Evolutionary conservation across 2,113 vertebrate genomes (phyloP), one percentile per base, ranked within the genome.

Genomic region (Mastomys natalensis): DNA sequence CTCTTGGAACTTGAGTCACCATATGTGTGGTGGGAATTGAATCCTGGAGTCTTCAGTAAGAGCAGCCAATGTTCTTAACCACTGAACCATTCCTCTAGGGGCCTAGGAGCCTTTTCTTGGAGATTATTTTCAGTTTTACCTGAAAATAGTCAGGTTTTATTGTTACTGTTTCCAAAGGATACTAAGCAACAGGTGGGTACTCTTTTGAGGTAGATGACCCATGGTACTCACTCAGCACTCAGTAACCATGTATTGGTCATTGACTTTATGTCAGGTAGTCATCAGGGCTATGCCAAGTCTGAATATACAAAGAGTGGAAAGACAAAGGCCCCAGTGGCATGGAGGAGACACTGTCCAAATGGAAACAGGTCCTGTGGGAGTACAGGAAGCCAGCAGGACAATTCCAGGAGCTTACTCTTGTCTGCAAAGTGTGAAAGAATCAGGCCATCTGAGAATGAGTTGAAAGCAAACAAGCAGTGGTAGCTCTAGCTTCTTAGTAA

Each of bases 121-220:
- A 82, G 51, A 60, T n/a, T 24, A 53, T 84, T 95, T 95, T 95
- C n/a, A 91, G 6, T 82, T 92, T 93, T 40, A 86, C 72, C 37
- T 58, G 53, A 58, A 43, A 55, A 7, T 72, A 62, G 66, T 58
- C 37, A 91, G 84, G 86, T 43, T 43, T 48, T 70, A 24, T 55
- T 95, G 62, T 91, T 87, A 78, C 37, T 85, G 43, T 93, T 92
- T 92, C 80, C 40, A 91, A 90, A 95, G 84, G 0, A 13, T 26
- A 76, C 34, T 12, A 80, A 66, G 60, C 55, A 94, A 93, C 51
- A 89, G 66, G 53, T 13, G 64, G 53, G 16, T 43, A 92, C 34
- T 74, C 40, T 94, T 87, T 84, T 12, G 34, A 73, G 88, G 45
- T 34, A 7, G 6, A 73, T 48, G 84, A 21, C 72, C 81, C 74